Conservation (phyloP, 1,140 invertebrate genomes). For the Fopius arisanus region DNA sequence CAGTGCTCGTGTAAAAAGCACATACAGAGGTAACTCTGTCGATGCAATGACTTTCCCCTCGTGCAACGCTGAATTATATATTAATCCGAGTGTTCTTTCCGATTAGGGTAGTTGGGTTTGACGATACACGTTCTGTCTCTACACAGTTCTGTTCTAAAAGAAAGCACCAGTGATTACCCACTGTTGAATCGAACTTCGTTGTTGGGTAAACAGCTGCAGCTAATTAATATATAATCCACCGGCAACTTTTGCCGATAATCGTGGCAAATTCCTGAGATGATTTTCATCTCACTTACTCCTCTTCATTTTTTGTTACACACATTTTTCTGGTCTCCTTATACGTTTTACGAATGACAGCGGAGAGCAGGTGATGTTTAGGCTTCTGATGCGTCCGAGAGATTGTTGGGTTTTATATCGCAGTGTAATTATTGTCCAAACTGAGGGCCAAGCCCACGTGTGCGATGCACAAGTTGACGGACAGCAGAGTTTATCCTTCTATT, state of each 20-base stretch:
- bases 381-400: constrained; percentile 37
- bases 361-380: constrained; percentile 45
- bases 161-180: too few relatives aligned
- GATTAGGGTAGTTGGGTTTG: neutral
- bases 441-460: constrained; percentile 23
- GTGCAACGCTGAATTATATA: neutral
- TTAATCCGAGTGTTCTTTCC: constrained; percentile 3
- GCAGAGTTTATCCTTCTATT: neutral
- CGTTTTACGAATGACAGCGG: constrained; percentile 29
- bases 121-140: too few relatives aligned
- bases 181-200: neutral
- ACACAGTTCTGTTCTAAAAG: too few relatives aligned
- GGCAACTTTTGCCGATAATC: neutral
- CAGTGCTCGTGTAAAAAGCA: neutral
- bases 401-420: constrained; percentile 44
- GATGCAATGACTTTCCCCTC: neutral
- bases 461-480: constrained; percentile 16
- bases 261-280: neutral
- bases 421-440: constrained; percentile 45
- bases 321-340: constrained; percentile 27
- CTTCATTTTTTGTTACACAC: constrained; percentile 8
- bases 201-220: neutral
- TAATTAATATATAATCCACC: neutral
- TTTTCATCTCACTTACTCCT: constrained; percentile 21
- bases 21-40: neutral